Base-by-base conservation (phyloP, 2,113 vertebrate species). In the Percopsis transmontana region DNA sequence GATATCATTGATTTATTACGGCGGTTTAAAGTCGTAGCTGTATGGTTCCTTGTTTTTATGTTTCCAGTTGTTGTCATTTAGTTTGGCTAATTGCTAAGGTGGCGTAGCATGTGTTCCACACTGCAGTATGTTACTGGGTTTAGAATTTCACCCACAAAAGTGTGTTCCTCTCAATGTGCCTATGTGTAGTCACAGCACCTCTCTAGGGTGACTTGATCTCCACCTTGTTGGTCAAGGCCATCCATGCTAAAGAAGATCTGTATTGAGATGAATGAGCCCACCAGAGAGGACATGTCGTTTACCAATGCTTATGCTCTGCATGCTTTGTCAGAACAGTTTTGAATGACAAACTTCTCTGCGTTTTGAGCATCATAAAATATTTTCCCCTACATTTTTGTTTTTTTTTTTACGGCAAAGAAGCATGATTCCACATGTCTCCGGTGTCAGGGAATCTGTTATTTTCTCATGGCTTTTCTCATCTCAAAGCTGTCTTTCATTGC, bases 321-420 rank as follows among this genome's bases (percentile, higher is more conserved):
- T 85, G 80, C 40, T 79, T 76, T 79, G 58, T 72, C 70, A 73
- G 68, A 63, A 18, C 53, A 44, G 2, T 57, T 68, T 57, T n/a
- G 55, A 72, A 47, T 45, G 68, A 79, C 7, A 66, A 71, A 58
- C 62, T 64, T 27, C 14, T 80, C 81, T 79, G 62, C 77, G 69
- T 75, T 74, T 56, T 52, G 57, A 77, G 83, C 84, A 87, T 87
- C 83, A 77, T 70, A 3, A 62, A 66, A 68, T 73, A 63, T 53
- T 42, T 76, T 76, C 67, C n/a, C 53, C 24, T 72, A 6, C 64
- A 80, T 79, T 80, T 55, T 56, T 78, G 5, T 33, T 79, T 80
- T 55, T 56, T 78, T 7, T 33, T 6, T 33, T 7, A 33, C 8
- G 27, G 27, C n/a, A n/a, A 76, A 69, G 64, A 60, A 80, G 80